A percentile compares a stretch with the other conserved stretches of the same genome.
phyloP scores from a whole-genome alignment of 2,797 vertebrate genomes.

The Urocyon cinereoargenteus region DNA sequence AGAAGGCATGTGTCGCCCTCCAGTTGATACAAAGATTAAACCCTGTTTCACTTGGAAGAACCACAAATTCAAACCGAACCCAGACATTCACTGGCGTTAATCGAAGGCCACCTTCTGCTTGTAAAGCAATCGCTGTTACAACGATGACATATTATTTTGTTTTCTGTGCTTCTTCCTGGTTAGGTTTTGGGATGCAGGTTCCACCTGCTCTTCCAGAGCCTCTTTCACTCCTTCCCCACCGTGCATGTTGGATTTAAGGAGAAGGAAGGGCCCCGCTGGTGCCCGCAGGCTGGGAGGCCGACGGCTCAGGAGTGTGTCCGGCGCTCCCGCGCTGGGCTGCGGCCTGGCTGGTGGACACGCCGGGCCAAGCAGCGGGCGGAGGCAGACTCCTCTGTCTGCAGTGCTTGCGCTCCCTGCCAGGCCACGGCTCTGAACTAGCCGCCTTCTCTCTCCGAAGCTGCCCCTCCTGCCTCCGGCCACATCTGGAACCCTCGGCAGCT shows the following conservation, averaged over 20 bases:
- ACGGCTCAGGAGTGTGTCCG: no score
- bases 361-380: no score
- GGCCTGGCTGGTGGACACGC: no score
- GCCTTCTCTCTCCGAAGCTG: neutral
- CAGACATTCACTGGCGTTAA: conserved; percentile 18
- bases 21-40: conserved; percentile 59
- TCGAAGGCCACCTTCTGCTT: neutral
- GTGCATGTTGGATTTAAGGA: neutral
- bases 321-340: no score
- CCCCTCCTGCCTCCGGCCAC: no score
- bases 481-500: neutral
- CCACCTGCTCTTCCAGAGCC: neutral
- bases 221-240: neutral
- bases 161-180: neutral
- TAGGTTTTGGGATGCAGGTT: neutral
- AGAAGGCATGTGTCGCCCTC: conserved; percentile 64
- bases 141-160: neutral
- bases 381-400: no score
- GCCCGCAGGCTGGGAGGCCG: neutral
- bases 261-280: neutral
- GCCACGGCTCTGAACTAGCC: neutral
- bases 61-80: conserved; percentile 52
- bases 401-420: neutral
- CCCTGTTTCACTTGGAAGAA: conserved; percentile 63
- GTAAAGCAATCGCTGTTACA: neutral